A percentile compares a stretch with the other conserved stretches of the same genome.
Evolutionary conservation across 2,888 invertebrate genomes (phyloP).

Genomic region (Volucella inanis): DNA sequence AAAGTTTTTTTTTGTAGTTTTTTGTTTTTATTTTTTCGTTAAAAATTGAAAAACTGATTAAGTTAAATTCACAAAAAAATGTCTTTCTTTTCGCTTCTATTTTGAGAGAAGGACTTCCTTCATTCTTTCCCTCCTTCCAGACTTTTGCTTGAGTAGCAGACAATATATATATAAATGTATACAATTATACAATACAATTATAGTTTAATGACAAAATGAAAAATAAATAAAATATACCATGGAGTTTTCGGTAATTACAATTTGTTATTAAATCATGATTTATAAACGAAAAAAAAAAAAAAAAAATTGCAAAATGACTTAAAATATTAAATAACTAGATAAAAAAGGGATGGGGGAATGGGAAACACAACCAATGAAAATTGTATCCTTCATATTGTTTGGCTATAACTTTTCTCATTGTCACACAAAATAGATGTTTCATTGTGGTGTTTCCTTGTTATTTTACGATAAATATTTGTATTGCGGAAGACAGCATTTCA

Average conservation of each 20-base stretch:
- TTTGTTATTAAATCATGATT: conserved; percentile 63
- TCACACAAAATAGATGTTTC: conserved; percentile 22
- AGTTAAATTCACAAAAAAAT: conserved; percentile 36
- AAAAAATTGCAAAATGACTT: conserved; percentile 69
- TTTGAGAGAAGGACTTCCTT: conserved; percentile 27
- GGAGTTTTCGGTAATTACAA: conserved; percentile 38
- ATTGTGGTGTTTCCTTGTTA: conserved; percentile 16
- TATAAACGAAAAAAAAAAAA: conserved; percentile 46
- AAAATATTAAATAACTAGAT: conserved; percentile 66
- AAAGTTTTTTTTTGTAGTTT: conserved; percentile 15
- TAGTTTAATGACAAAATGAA: conserved; percentile 50
- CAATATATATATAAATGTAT: no score
- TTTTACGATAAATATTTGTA: conserved; percentile 46
- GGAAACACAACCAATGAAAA: conserved; percentile 6
- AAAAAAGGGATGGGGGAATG: conserved; percentile 34
- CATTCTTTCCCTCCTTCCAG: background rate
- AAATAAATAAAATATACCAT: conserved; percentile 67
- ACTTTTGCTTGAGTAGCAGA: conserved; percentile 37
- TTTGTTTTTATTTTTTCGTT: background rate
- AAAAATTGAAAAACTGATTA: conserved; percentile 45
- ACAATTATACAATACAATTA: conserved; percentile 34
- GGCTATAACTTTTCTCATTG: background rate
- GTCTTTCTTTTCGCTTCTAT: conserved; percentile 62
- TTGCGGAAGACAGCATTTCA: conserved; percentile 70
- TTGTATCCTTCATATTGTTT: conserved; percentile 16